Evolutionary conservation across 2,113 vertebrate genomes (phyloP).

Genomic region (Tyrannus savana): DNA sequence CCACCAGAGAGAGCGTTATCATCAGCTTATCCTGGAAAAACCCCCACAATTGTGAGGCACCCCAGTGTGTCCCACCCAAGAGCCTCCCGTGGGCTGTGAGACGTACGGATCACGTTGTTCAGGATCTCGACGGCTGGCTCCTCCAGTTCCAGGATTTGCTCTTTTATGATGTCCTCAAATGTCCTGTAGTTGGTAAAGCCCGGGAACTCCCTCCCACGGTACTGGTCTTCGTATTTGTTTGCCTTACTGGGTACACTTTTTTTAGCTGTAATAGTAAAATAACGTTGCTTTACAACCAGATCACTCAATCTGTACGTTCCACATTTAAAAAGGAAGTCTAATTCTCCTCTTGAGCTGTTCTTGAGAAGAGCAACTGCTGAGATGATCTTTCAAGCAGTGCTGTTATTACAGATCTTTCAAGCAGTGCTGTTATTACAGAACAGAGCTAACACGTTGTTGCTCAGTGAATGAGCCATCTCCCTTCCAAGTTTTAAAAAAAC

Average conservation of each 20-base stretch:
- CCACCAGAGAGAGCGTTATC: not conserved
- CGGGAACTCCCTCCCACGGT: slow-evolving; percentile 83
- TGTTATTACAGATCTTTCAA: not conserved
- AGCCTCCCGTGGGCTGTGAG: not conserved
- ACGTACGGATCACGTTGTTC: slow-evolving; percentile 60
- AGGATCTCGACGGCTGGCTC: slow-evolving; percentile 79
- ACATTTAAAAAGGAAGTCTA: not conserved
- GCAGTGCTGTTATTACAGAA: not conserved
- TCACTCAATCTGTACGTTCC: not conserved
- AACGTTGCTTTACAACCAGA: not conserved
- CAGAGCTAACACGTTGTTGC: not conserved
- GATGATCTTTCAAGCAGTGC: not conserved
- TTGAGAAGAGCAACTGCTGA: not conserved
- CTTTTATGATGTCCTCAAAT: slow-evolving; percentile 82
- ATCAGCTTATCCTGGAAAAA: not conserved
- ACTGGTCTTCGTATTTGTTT: slow-evolving; percentile 70
- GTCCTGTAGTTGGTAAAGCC: slow-evolving; percentile 86
- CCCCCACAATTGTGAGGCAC: not conserved
- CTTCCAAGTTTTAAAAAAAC: not conserved
- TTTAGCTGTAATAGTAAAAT: slow-evolving; percentile 68
- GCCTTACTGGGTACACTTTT: slow-evolving; percentile 16
- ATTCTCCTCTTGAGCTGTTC: not conserved
- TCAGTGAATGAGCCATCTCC: not conserved
- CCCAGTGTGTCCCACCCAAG: not conserved
- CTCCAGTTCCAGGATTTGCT: slow-evolving; percentile 79